These are phyloP conservation scores for Rhinatrema bivittatum DNA, from an alignment of 2,797 vertebrate genomes.

Conservation along the genomic window DNA sequence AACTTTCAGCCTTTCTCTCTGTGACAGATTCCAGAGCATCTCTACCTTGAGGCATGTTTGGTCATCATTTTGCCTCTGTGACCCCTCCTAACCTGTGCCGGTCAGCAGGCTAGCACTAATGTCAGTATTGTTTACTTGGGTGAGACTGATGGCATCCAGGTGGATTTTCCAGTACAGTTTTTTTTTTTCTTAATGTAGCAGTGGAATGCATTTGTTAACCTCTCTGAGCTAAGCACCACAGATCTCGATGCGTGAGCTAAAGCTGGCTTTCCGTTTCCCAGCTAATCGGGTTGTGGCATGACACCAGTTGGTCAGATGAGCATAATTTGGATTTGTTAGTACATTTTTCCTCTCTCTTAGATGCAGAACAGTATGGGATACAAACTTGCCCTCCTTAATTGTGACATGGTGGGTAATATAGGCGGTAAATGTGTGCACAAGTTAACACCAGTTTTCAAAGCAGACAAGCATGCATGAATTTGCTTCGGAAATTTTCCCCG, in stretches of 20 bases:
- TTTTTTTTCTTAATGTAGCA: slow-evolving; percentile 13
- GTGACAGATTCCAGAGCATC: slow-evolving; percentile 94
- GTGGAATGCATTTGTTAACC: slow-evolving; percentile 21
- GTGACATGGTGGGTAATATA: no score
- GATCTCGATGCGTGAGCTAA: no score
- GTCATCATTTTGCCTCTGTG: slow-evolving; percentile 87
- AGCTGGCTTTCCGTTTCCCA: background rate
- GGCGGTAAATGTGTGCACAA: no score
- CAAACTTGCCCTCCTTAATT: no score
- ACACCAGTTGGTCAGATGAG: no score
- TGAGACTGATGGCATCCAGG: slow-evolving; percentile 97
- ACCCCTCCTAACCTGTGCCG: slow-evolving; percentile 87
- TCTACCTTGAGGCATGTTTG: slow-evolving; percentile 76
- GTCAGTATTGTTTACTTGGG: slow-evolving; percentile 92
- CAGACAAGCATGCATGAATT: no score
- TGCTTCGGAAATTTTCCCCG: no score
- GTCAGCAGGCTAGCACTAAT: slow-evolving; percentile 85
- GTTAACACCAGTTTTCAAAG: no score
- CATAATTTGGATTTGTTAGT: no score
- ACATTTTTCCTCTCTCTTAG: no score
- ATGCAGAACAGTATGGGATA: no score
- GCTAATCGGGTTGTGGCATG: background rate
- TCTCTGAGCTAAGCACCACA: slow-evolving; percentile 3
- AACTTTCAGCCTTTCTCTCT: slow-evolving; percentile 60
- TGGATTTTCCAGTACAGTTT: slow-evolving; percentile 63